Conservation (phyloP, 2,888 invertebrate genomes). For the Trissonchulus sp. region DNA sequence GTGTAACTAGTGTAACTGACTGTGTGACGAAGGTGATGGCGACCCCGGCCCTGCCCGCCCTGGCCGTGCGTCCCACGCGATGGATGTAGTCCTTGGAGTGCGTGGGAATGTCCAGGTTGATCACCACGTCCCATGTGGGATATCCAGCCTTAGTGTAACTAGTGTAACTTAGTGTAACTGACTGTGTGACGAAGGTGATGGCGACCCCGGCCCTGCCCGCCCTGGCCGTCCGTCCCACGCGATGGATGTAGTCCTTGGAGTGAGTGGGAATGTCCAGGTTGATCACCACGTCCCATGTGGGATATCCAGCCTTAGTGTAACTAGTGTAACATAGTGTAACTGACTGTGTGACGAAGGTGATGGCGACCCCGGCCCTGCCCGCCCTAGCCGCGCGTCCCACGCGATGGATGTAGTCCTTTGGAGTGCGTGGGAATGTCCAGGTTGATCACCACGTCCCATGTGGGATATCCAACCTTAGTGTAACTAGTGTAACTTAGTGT, state of each 20-base stretch:
- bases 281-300: slow-evolving; percentile 93
- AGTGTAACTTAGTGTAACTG: too few relatives aligned
- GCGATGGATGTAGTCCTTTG: slow-evolving; percentile 96
- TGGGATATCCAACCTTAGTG: slow-evolving; percentile 88
- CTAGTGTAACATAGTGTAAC: too few relatives aligned
- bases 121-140: slow-evolving; percentile 93
- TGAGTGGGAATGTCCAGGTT: slow-evolving; percentile 97
- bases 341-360: slow-evolving; percentile 91
- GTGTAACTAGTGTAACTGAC: too few relatives aligned
- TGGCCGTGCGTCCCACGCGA: slow-evolving; percentile 80
- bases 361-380: slow-evolving; percentile 82
- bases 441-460: slow-evolving; percentile 94
- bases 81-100: slow-evolving; percentile 99
- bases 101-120: slow-evolving; percentile 95
- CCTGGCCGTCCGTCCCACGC: slow-evolving; percentile 83
- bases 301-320: slow-evolving; percentile 85
- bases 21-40: slow-evolving; percentile 92
- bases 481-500: too few relatives aligned
- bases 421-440: slow-evolving; percentile 96
- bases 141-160: too few relatives aligned
- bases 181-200: slow-evolving; percentile 91
- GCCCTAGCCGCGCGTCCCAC: slow-evolving; percentile 88
- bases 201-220: slow-evolving; percentile 90
- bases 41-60: slow-evolving; percentile 88
- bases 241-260: slow-evolving; percentile 95